Evolutionary conservation across 2,888 invertebrate species (phyloP).

Genomic region (Theretra japonica): DNA sequence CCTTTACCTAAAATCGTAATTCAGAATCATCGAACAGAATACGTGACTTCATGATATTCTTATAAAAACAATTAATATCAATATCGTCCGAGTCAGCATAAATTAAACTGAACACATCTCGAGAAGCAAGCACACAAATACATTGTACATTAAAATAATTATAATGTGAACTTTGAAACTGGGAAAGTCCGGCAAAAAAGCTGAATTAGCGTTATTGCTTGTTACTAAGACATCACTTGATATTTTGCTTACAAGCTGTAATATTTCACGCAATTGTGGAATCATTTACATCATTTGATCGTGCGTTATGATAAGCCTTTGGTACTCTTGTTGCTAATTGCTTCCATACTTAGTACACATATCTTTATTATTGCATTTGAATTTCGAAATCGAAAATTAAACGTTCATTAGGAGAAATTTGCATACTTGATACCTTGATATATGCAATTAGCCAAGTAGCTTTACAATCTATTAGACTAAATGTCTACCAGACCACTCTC

Average conservation of each 20-base stretch:
- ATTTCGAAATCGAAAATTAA: no score
- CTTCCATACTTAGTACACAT: conserved; percentile 21
- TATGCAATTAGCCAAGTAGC: no score
- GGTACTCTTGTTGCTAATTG: conserved; percentile 35
- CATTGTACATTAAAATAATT: conserved; percentile 22
- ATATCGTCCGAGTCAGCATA: not conserved
- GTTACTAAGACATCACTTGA: conserved; percentile 38
- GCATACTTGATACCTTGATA: no score
- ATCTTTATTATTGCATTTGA: not conserved
- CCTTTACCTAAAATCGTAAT: not conserved
- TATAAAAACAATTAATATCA: no score
- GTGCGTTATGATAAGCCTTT: conserved; percentile 36
- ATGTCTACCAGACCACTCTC: no score
- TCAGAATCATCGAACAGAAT: not conserved
- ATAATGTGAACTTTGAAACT: conserved; percentile 29
- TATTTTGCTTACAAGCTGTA: conserved; percentile 31
- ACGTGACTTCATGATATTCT: no score
- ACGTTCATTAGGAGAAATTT: no score
- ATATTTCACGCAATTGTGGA: conserved; percentile 35
- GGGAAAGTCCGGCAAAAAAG: conserved; percentile 20
- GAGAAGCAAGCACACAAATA: not conserved
- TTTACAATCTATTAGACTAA: no score
- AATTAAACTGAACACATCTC: not conserved
- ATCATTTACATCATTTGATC: conserved; percentile 36
- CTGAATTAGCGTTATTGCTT: conserved; percentile 26